Evolutionary conservation across 37 sponge, comb jelly and placozoan species (phyloP).

Genomic region (Chondrilla cf. caribensis): DNA sequence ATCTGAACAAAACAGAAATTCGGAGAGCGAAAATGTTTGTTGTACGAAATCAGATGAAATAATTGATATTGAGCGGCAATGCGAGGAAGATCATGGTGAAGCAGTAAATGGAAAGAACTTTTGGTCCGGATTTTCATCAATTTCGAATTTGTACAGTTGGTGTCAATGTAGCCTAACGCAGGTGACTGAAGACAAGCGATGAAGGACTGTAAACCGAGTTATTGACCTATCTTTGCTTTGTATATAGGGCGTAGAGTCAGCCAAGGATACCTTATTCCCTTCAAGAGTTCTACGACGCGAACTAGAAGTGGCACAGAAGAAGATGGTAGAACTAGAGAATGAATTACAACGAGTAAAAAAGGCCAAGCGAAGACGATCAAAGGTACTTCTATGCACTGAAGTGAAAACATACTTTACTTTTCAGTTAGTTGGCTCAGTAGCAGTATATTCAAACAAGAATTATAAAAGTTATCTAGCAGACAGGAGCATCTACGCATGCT

Average conservation of each 20-base stretch:
- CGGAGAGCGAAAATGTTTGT: neutral
- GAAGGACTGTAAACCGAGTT: too few species aligned
- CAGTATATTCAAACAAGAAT: too few species aligned
- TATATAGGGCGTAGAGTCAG: slow-evolving; percentile 50
- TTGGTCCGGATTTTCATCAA: slow-evolving; percentile 1
- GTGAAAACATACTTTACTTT: too few species aligned
- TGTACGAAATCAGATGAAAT: too few species aligned
- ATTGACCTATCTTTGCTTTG: neutral
- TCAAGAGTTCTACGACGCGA: slow-evolving; percentile 47
- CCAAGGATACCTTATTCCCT: slow-evolving; percentile 65
- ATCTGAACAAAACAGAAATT: neutral
- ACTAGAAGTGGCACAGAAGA: slow-evolving; percentile 53
- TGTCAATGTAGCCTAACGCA: slow-evolving; percentile 44
- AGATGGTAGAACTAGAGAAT: slow-evolving; percentile 48
- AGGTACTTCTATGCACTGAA: neutral
- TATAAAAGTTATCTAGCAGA: too few species aligned
- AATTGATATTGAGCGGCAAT: neutral
- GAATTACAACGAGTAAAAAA: slow-evolving; percentile 34
- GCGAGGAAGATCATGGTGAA: neutral
- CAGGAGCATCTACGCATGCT: too few species aligned
- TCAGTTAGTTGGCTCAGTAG: too few species aligned
- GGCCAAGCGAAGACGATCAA: neutral
- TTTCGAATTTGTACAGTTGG: slow-evolving; percentile 41
- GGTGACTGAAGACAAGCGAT: slow-evolving; percentile 1
- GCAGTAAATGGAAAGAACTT: neutral